phyloP scores from a whole-genome alignment of 2,797 vertebrate species.

The Helarctos malayanus region DNA sequence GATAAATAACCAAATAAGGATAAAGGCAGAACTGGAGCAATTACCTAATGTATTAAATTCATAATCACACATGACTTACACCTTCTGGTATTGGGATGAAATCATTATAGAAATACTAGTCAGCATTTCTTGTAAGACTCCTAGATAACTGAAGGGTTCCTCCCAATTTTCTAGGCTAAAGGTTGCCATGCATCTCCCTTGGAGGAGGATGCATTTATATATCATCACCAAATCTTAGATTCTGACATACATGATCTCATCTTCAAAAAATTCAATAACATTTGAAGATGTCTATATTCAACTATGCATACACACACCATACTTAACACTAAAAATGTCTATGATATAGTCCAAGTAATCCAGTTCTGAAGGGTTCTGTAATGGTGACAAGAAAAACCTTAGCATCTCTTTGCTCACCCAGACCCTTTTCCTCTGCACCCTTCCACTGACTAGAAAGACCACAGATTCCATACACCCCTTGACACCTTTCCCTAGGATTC shows the following conservation, averaged over 20 bases:
- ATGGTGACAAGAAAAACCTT: background rate
- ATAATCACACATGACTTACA: constrained; percentile 81
- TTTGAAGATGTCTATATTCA: constrained; percentile 56
- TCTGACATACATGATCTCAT: constrained; percentile 38
- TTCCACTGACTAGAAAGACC: background rate
- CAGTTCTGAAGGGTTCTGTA: constrained; percentile 23
- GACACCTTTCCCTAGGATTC: constrained; percentile 6
- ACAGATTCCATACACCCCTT: background rate
- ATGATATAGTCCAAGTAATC: background rate
- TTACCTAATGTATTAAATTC: constrained; percentile 76
- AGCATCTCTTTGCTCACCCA: background rate
- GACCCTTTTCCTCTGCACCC: background rate
- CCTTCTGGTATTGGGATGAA: constrained; percentile 80
- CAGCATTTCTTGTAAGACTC: constrained; percentile 78
- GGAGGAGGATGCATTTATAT: constrained; percentile 49
- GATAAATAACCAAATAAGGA: constrained; percentile 76
- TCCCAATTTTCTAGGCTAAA: constrained; percentile 73
- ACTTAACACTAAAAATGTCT: constrained; percentile 34
- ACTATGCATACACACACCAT: background rate
- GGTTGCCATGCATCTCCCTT: constrained; percentile 40
- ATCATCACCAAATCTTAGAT: constrained; percentile 43
- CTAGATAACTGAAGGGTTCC: constrained; percentile 71
- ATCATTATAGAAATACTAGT: constrained; percentile 79
- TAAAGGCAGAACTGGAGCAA: constrained; percentile 69
- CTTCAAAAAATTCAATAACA: constrained; percentile 44